phyloP scores from a whole-genome alignment of 2,888 invertebrate genomes.

The Cetonia aurata region DNA sequence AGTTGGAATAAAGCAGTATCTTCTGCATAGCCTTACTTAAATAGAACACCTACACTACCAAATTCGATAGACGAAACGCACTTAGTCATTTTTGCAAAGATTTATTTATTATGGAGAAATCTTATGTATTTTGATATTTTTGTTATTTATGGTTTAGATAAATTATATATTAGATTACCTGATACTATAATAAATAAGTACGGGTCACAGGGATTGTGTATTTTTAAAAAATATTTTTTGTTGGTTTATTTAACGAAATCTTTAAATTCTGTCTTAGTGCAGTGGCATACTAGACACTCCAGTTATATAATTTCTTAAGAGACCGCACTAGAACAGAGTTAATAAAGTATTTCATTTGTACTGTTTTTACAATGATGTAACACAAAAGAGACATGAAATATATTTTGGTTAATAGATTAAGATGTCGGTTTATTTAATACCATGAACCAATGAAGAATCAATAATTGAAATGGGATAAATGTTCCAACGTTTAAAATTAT shows the following conservation, averaged over 20 bases:
- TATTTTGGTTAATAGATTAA: too few relatives aligned
- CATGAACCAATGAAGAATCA: too few relatives aligned
- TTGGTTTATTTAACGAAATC: constrained; percentile 24
- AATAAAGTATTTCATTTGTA: too few relatives aligned
- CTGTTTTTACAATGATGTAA: too few relatives aligned
- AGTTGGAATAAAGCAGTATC: constrained; percentile 13
- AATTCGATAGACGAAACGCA: neutral
- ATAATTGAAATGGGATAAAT: too few relatives aligned
- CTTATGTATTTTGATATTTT: constrained; percentile 20
- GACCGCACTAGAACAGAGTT: too few relatives aligned
- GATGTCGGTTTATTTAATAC: too few relatives aligned
- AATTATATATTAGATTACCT: constrained; percentile 4
- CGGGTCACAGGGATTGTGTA: constrained; percentile 36
- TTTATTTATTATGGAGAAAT: constrained; percentile 13
- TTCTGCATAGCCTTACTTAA: neutral
- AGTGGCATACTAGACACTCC: too few relatives aligned
- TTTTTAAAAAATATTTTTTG: constrained; percentile 38
- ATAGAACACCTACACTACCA: constrained; percentile 4
- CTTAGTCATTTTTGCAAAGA: constrained; percentile 36
- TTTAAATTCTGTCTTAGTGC: too few relatives aligned
- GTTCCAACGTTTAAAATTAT: too few relatives aligned
- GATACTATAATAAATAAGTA: constrained; percentile 23
- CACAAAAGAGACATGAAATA: too few relatives aligned
- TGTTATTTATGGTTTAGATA: constrained; percentile 11
- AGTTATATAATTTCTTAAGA: too few relatives aligned